Base-by-base conservation (phyloP, 1,140 invertebrate species). In the Drosophila melanica region DNA sequence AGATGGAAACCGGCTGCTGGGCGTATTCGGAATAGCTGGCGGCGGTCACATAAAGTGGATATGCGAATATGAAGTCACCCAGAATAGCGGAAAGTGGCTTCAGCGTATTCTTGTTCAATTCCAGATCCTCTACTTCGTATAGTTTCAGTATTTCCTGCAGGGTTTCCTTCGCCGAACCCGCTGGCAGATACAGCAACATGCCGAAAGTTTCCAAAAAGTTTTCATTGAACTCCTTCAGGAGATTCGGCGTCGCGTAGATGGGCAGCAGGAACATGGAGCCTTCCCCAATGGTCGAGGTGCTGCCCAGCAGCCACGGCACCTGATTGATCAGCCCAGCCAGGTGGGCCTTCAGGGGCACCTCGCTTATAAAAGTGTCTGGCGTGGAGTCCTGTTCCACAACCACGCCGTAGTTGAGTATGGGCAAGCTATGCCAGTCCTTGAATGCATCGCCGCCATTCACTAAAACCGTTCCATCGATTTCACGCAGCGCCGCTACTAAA, bases 281-380 rank as follows among this genome's bases (percentile, higher is more conserved):
- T 42, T 90, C 89, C 1, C 87, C 89, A 11, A 90, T 84, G 20
- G 86, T 67, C 11, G 81, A 75, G 47, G 80, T 90, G 7, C 87
- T 35, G 8, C 92, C 90, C 10, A 92, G 72, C n/a, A 93, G 57
- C 90, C 90, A 92, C 1, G 93, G 92, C n/a, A 93, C 85, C 57
- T 81, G 74, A 23, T 78, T 53, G 14, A 90, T 90, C 12, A 79
- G 74, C 7, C 91, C 91, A 12, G 57, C 75, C 6, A 70, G 27
- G n/a, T 92, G 62, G 0, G 92, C 41, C 4, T 80, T 42, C 1
- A 75, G 8, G 1, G 92, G 92, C 47, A 90, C 58, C 54, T 92
- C 86, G 4, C 55, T 78, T 2, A 93, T 47, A 62, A 93, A 93
- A n/a, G 91, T 77, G 14, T 81, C 72, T 11, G 53, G 27, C 12